These are phyloP conservation scores for Koerneria pararmatus DNA, from an alignment of 2,888 invertebrate genomes.

Conservation along the genomic window DNA sequence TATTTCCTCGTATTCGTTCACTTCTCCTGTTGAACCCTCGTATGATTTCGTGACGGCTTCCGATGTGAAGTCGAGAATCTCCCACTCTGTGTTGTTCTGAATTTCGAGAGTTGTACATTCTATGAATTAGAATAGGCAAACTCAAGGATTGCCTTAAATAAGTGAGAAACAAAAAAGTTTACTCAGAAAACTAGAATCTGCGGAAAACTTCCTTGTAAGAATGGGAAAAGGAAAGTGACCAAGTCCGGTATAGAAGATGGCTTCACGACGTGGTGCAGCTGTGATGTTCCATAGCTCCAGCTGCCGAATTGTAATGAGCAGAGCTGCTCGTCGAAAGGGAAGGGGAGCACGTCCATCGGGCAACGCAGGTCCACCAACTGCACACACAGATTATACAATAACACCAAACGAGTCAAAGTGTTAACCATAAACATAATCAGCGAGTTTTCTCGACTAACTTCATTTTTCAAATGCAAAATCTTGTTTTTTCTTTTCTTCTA, in stretches of 20 bases:
- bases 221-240: too few species aligned
- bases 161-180: too few species aligned
- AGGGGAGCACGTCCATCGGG: constrained; percentile 39
- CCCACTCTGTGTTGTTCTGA: constrained; percentile 45
- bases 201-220: too few species aligned
- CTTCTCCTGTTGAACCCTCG: constrained; percentile 36
- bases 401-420: too few species aligned
- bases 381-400: too few species aligned
- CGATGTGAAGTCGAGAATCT: constrained; percentile 40
- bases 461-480: too few species aligned
- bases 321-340: constrained; percentile 43
- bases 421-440: too few species aligned
- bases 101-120: constrained; percentile 2
- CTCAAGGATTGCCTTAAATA: too few species aligned
- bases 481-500: too few species aligned
- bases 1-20: constrained; percentile 44
- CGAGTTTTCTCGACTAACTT: too few species aligned
- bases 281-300: constrained; percentile 42
- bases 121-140: too few species aligned
- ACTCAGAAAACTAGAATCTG: too few species aligned
- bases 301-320: constrained; percentile 45
- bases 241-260: neutral
- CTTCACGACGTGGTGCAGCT: constrained; percentile 15
- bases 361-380: constrained; percentile 42
- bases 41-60: constrained; percentile 40